A percentile compares a stretch with the other conserved stretches of the same genome.
Evolutionary conservation across 2,113 vertebrate species (phyloP).

Genomic region (Upupa epops): DNA sequence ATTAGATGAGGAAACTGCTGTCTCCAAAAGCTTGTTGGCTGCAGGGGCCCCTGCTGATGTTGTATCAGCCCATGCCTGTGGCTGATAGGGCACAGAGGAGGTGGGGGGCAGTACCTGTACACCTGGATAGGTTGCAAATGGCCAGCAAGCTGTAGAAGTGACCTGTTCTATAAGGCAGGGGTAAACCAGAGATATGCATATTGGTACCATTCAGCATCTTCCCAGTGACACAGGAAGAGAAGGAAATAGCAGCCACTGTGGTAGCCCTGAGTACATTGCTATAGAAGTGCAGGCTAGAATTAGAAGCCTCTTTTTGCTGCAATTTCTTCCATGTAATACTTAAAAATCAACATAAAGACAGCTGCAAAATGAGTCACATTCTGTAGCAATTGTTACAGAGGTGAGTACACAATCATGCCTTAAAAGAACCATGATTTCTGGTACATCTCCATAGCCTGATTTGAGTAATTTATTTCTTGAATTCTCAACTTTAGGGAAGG

Average conservation of each 20-base stretch:
- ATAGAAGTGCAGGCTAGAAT: neutral
- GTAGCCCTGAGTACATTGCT: neutral
- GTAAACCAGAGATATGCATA: neutral
- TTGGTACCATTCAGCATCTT: neutral
- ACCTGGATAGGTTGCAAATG: neutral
- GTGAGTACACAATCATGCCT: neutral
- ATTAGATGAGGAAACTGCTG: neutral
- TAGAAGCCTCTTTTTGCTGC: neutral
- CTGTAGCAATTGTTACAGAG: constrained; percentile 16
- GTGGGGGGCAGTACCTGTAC: accelerated
- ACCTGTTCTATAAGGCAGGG: neutral
- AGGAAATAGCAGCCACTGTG: neutral
- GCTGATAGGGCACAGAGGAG: neutral
- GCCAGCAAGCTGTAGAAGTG: neutral
- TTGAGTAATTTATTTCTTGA: constrained; percentile 14
- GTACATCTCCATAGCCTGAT: neutral
- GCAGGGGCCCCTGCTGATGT: accelerated
- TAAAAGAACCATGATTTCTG: constrained; percentile 31
- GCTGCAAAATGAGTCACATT: neutral
- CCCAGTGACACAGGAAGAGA: neutral
- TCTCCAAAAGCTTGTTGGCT: neutral
- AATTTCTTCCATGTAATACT: neutral
- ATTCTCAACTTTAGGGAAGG: neutral
- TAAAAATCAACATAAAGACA: neutral
- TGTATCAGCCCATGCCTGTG: accelerated